Evolutionary conservation across 2,113 vertebrate species (phyloP).

Genomic region (Calidris pygmaea): DNA sequence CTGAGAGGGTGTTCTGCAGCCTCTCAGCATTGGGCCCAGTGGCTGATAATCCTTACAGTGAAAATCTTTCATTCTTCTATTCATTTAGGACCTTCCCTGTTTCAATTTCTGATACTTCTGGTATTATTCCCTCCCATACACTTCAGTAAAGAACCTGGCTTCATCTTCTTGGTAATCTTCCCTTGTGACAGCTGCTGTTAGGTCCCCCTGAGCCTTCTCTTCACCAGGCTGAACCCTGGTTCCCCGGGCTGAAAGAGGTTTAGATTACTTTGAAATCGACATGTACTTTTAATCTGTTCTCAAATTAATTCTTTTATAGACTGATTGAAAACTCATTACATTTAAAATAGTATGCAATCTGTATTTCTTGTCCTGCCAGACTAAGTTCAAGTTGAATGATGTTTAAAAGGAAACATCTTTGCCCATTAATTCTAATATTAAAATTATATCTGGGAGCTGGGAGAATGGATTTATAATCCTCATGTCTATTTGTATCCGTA

Average conservation of each 20-base stretch:
- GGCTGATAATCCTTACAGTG: background rate
- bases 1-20: background rate
- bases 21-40: background rate
- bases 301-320: background rate
- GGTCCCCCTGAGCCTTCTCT: background rate
- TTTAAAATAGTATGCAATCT: background rate
- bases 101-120: background rate
- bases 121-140: background rate
- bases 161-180: background rate
- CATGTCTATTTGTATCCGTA: background rate
- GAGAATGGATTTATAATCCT: background rate
- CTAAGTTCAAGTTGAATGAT: background rate
- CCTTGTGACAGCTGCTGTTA: background rate
- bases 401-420: background rate
- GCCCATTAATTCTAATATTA: background rate
- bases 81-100: background rate
- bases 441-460: background rate
- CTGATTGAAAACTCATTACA: background rate
- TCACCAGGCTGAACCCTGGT: background rate
- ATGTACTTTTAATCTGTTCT: background rate
- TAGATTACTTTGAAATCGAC: background rate
- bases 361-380: background rate
- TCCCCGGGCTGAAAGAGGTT: background rate
- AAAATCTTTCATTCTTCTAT: background rate
- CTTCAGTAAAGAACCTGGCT: background rate